These are phyloP conservation scores for Eilema depressum DNA, from an alignment of 2,888 invertebrate genomes.

Conservation along the genomic window DNA sequence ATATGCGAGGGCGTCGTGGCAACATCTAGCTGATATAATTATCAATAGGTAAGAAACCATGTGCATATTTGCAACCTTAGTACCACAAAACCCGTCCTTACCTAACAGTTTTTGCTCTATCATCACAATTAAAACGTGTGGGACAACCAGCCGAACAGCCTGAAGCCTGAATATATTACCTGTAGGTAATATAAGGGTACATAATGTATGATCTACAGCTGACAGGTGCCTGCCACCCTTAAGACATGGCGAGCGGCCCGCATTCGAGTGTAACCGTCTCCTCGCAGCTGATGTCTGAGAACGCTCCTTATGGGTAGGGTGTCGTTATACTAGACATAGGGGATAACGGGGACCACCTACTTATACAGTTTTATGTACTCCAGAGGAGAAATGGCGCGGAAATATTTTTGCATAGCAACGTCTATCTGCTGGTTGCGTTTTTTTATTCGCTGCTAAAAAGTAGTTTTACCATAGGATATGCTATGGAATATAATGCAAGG, in stretches of 20 bases:
- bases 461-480: too few species aligned
- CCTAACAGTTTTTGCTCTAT: neutral
- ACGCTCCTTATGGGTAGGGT: neutral
- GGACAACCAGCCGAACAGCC: neutral
- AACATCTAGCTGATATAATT: neutral
- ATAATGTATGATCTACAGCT: neutral
- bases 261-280: slow-evolving; percentile 17
- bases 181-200: slow-evolving; percentile 12
- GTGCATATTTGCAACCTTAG: neutral
- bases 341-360: neutral
- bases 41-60: neutral
- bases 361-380: neutral
- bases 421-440: neutral
- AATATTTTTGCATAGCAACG: neutral
- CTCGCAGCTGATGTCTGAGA: slow-evolving; percentile 15
- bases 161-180: slow-evolving; percentile 15
- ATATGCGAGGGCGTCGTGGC: too few species aligned
- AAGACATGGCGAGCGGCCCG: slow-evolving; percentile 18
- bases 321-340: slow-evolving; percentile 4
- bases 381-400: neutral
- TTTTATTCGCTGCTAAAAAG: neutral
- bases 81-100: neutral
- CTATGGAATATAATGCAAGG: neutral
- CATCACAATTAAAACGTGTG: neutral
- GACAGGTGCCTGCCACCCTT: slow-evolving; percentile 13